Evolutionary conservation across 2,113 vertebrate genomes (phyloP).

Genomic region (Orycteropus afer): DNA sequence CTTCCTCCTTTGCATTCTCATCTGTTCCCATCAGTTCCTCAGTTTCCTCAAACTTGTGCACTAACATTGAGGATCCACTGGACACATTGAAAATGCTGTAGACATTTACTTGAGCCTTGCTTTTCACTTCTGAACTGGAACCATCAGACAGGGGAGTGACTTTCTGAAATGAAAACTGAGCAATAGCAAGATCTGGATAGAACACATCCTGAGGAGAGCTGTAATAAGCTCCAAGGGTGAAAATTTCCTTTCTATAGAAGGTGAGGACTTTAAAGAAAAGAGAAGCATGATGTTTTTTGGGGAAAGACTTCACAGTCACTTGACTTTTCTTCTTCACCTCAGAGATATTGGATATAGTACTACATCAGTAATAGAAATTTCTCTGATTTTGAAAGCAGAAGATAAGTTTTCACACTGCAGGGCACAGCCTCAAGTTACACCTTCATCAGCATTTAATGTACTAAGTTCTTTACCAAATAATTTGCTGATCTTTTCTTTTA

Average conservation of each 20-base stretch:
- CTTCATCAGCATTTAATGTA: constrained; percentile 95
- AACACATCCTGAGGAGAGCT: constrained; percentile 91
- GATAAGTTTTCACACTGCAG: constrained; percentile 82
- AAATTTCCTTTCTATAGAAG: constrained; percentile 94
- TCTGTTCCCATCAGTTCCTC: constrained; percentile 88
- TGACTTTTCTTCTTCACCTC: constrained; percentile 94
- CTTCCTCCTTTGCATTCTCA: constrained; percentile 85
- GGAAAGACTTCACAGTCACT: constrained; percentile 93
- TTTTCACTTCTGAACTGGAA: constrained; percentile 87
- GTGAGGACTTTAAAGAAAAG: constrained; percentile 96
- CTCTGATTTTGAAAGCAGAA: constrained; percentile 96
- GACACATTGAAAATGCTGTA: constrained; percentile 87
- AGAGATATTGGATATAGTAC: constrained; percentile 92
- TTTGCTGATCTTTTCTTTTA: constrained; percentile 91
- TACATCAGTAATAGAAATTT: constrained; percentile 95
- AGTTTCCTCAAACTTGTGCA: constrained; percentile 85
- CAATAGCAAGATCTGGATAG: constrained; percentile 90
- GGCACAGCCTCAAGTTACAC: constrained; percentile 93
- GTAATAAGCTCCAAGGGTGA: constrained; percentile 93
- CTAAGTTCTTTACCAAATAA: constrained; percentile 85
- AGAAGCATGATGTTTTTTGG: constrained; percentile 79
- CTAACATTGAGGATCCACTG: constrained; percentile 85
- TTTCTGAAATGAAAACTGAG: constrained; percentile 93
- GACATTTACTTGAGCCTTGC: constrained; percentile 86
- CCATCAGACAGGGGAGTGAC: too few species aligned